Percentiles rank a stretch among this genome's conserved stretches.
Conservation (phyloP, 1,140 invertebrate genomes). For the Drosophila kohkoa region DNA sequence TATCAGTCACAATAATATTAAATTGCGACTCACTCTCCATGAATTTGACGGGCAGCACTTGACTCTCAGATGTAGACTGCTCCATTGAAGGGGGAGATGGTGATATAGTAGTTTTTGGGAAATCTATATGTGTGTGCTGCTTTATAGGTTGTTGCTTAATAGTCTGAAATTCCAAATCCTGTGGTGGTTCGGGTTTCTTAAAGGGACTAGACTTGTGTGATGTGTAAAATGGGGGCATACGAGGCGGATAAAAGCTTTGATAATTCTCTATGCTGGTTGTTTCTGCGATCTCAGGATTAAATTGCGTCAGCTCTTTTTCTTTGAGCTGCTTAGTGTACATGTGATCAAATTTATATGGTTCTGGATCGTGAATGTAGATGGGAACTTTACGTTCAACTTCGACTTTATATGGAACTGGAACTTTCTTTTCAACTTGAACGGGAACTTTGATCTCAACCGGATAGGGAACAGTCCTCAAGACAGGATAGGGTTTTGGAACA, state of each 20-base stretch:
- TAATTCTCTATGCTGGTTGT: conserved; percentile 3
- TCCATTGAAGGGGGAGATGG: conserved; percentile 27
- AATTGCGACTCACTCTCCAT: conserved; percentile 30
- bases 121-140: conserved; percentile 14
- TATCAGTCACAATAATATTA: conserved; percentile 51
- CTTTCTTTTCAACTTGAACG: conserved; percentile 86
- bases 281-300: conserved; percentile 29
- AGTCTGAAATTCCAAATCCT: conserved; percentile 13
- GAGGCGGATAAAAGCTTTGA: not conserved
- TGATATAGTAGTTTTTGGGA: conserved; percentile 1
- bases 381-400: conserved; percentile 86
- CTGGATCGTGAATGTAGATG: conserved; percentile 63
- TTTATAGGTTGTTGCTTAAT: conserved; percentile 3
- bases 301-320: conserved; percentile 36
- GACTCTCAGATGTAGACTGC: conserved; percentile 41
- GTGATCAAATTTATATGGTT: conserved; percentile 64
- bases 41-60: conserved; percentile 46
- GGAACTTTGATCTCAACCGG: conserved; percentile 85
- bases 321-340: conserved; percentile 35
- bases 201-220: conserved; percentile 30
- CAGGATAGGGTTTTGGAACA: conserved; percentile 86
- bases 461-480: conserved; percentile 86
- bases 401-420: conserved; percentile 85
- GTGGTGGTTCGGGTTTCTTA: conserved; percentile 6
- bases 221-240: not conserved